These are phyloP conservation scores for Melieria picta DNA, from an alignment of 2,888 invertebrate species.

Conservation along the genomic window DNA sequence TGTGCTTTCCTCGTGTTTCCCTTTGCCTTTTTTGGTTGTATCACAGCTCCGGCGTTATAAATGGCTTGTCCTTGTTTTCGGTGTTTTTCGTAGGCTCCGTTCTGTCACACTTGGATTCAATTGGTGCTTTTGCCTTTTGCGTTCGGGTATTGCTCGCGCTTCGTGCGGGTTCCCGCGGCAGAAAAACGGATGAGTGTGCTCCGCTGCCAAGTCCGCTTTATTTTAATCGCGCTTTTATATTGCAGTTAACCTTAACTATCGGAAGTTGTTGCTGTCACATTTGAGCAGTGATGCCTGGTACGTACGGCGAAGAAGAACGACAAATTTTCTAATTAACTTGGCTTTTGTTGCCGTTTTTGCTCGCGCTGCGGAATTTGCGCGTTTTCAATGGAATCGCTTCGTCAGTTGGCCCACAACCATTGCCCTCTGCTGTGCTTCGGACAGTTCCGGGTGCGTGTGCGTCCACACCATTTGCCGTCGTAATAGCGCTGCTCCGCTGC, in stretches of 20 bases:
- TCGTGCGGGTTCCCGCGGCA: background rate
- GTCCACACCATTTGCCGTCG: background rate
- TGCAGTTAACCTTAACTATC: constrained; percentile 14
- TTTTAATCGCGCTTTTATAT: constrained; percentile 27
- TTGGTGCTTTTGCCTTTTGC: background rate
- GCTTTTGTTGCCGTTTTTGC: constrained; percentile 15
- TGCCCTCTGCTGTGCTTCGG: constrained; percentile 2
- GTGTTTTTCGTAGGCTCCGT: constrained; percentile 16
- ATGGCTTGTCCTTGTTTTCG: constrained; percentile 16
- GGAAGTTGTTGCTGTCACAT: constrained; percentile 5
- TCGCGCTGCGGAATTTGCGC: constrained; percentile 6
- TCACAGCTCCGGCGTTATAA: constrained; percentile 27
- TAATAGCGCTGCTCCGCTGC: constrained; percentile 7
- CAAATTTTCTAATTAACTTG: constrained; percentile 23
- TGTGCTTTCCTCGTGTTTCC: constrained; percentile 2
- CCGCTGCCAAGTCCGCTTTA: background rate
- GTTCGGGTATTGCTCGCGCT: background rate
- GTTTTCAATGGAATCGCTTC: constrained; percentile 14
- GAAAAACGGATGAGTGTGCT: too few species aligned
- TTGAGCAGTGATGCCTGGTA: constrained; percentile 3
- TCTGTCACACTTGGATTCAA: background rate
- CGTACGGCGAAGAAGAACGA: constrained; percentile 17
- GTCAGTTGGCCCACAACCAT: background rate
- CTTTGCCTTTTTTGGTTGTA: constrained; percentile 14
- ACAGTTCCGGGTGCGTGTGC: constrained; percentile 20